Base-by-base conservation (phyloP, 2,797 vertebrate genomes). In the Tamandua tetradactyla region DNA sequence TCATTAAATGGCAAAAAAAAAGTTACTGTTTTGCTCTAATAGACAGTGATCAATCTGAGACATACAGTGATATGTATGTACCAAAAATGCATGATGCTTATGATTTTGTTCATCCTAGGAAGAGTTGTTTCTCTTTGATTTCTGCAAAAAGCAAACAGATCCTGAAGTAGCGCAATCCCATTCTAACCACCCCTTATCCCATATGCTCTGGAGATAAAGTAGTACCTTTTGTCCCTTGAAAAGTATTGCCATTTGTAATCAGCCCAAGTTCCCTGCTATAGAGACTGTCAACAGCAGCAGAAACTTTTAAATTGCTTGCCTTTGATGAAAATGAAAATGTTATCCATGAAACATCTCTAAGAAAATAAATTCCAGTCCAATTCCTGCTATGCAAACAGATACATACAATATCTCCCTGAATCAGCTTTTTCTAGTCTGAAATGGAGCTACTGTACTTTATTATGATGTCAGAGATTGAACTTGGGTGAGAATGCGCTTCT, bases 281-380 rank as follows among this genome's bases (percentile, higher is more conserved):
- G 72, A 94, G n/a, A 57, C n/a, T 62, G 47, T 93, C 92, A 72
- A 68, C 42, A 87, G 59, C 35, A 66, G 87, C 66, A 80, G 85
- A 72, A 89, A 82, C 74, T 93, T 96, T 94, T 81, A 89, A 94
- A 93, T 93, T 80, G 84, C 87, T 86, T 95, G 81, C 92, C 81
- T 97, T 93, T 86, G 83, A 93, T 85, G 90, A 96, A 95, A 96
- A 92, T 95, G 81, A 94, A 94, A 85, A 88, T 91, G 59, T 89
- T 94, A 94, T 85, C 97, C 82, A 37, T 18, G 62, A 89, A 94
- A 55, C 72, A 94, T 89, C 91, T 92, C 88, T 79, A 68, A 94
- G 89, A 96, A 97, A 93, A 94, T 89, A 91, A 85, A 93, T 89
- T 74, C 52, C 57, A 93, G 44, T 79, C 82, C 12, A 47, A 87